Evolutionary conservation across 2,797 vertebrate genomes (phyloP), one percentile per base, ranked within the genome.

Genomic region (Megaceryle alcyon): DNA sequence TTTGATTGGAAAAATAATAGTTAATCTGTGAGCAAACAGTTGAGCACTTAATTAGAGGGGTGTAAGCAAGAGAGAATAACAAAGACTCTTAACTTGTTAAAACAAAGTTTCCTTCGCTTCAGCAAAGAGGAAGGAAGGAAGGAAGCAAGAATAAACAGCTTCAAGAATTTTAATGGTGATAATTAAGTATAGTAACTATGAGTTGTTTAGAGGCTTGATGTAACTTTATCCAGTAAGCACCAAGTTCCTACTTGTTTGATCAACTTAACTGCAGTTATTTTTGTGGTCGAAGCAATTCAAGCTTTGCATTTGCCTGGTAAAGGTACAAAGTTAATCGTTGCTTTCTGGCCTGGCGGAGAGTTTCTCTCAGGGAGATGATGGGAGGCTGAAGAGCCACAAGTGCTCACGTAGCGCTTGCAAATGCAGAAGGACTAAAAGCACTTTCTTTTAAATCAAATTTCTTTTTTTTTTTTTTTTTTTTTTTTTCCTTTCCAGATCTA

Each of bases 121-220:
- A 98, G 97, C 92, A 44, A 95, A 97, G 96, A 98, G 97, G 97
- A 97, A 98, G 98, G 97, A 97, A 97, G 98, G 96, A 97, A 97
- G 97, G 95, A 98, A 98, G 98, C 98, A 98, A 97, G 98, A 98
- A 98, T 98, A 98, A 98, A 98, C 98, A 98, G 97, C 98, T 98
- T 98, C 97, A 98, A 98, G 98, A 98, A 98, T 99, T 98, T 98
- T 98, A 99, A 99, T 98, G 97, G 98, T 98, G 98, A 98, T 98
- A 99, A 98, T 98, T 98, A 98, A 98, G 98, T 98, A 97, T 97
- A 98, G 98, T 98, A 98, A 97, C 97, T 97, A 97, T 96, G 98
- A 98, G 98, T 98, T 98, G 98, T 98, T 97, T 97, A 97, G 98
- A 97, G 98, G 98, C 98, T 98, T 98, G 98, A 96, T 98, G 98